phyloP scores from a whole-genome alignment of 2,888 invertebrate species.

The Parasteatoda lunata region DNA sequence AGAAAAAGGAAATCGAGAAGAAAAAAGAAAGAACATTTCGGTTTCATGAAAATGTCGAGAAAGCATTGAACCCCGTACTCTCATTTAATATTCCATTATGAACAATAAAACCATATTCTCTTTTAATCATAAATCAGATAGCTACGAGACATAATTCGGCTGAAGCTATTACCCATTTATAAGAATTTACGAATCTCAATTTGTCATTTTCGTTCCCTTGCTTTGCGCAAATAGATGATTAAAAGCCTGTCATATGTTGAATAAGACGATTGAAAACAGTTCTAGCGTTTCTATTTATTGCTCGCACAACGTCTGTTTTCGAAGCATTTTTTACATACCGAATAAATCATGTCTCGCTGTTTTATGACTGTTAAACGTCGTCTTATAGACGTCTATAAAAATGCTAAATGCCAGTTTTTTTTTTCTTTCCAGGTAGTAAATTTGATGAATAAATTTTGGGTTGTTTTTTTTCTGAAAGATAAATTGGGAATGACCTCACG shows the following conservation, averaged over 20 bases:
- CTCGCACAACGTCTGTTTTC: constrained; percentile 11
- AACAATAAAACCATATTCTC: constrained; percentile 62
- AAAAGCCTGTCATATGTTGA: constrained; percentile 52
- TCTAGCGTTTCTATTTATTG: constrained; percentile 60
- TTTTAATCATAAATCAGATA: constrained; percentile 58
- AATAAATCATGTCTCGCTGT: neutral
- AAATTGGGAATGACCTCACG: too few relatives aligned
- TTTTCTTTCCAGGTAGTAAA: too few relatives aligned
- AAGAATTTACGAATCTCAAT: constrained; percentile 59
- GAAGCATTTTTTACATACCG: constrained; percentile 16
- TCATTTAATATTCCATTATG: constrained; percentile 65
- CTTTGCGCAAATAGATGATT: constrained; percentile 39
- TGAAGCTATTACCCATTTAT: constrained; percentile 65
- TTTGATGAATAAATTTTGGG: too few relatives aligned
- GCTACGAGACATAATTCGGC: constrained; percentile 49
- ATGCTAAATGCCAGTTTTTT: neutral
- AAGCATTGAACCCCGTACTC: constrained; percentile 56
- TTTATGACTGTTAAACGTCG: neutral
- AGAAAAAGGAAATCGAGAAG: too few relatives aligned
- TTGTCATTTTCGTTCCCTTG: constrained; percentile 54
- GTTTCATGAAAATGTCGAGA: constrained; percentile 5
- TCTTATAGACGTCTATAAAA: constrained; percentile 3
- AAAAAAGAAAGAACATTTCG: too few relatives aligned
- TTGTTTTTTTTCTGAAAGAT: too few relatives aligned
- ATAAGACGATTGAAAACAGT: constrained; percentile 59